These are phyloP conservation scores for Anthoscopus minutus DNA, from an alignment of 2,113 vertebrate genomes.

Conservation along the genomic window DNA sequence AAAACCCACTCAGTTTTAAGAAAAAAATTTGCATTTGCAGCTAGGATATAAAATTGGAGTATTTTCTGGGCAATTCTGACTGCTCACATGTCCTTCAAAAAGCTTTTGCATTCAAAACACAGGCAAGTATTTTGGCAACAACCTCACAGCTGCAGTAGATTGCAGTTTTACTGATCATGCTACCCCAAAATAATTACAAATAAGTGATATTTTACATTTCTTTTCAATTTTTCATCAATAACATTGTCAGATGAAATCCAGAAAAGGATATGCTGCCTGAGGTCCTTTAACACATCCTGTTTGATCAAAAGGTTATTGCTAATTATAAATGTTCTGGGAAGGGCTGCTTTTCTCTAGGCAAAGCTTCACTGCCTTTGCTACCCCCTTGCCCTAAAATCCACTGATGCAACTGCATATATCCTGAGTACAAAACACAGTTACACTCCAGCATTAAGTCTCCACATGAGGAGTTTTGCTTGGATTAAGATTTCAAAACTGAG, in stretches of 20 bases:
- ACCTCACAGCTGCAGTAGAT: background rate
- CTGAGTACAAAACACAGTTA: background rate
- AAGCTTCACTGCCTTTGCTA: background rate
- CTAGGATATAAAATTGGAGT: background rate
- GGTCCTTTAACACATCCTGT: background rate
- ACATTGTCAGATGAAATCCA: background rate
- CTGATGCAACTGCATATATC: background rate
- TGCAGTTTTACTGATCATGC: background rate
- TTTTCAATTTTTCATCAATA: background rate
- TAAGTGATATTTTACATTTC: background rate
- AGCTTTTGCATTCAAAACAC: background rate
- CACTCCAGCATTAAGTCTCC: background rate
- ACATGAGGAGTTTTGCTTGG: constrained; percentile 29
- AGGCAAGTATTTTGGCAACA: background rate
- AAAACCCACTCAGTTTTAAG: background rate
- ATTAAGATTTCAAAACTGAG: constrained; percentile 52
- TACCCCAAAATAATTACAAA: background rate
- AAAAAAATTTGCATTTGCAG: background rate
- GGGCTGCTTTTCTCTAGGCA: background rate
- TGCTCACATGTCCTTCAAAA: background rate
- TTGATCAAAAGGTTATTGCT: background rate
- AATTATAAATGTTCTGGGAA: background rate
- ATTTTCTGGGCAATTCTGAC: background rate
- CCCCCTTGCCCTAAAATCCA: background rate
- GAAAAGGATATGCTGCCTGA: background rate